Base-by-base conservation (phyloP, 2,113 vertebrate genomes). In the Sander vitreus region DNA sequence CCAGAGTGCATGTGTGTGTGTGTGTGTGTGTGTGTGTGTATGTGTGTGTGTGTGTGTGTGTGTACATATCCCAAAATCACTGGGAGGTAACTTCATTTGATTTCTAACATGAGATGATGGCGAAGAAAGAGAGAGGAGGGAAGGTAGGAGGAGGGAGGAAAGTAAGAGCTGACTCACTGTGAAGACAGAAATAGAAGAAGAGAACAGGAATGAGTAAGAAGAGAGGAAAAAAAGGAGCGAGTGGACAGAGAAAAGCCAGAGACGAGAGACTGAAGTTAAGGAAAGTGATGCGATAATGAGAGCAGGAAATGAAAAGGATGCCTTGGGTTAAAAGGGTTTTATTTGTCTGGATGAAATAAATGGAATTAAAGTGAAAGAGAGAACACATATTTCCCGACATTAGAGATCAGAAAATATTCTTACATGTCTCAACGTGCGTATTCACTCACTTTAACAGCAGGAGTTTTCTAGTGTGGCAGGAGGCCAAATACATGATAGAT, bases 101-200 rank as follows among this genome's bases (percentile, higher is more conserved):
- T 89, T 88, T 83, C 79, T 73, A 75, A 91, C 60, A 59, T 39
- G 1, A 74, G 76, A 83, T 80, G 68, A 83, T 60, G 84, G 81
- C 18, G 21, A 78, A 70, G 85, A 81, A 27, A 45, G 50, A 74
- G 51, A 65, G 39, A 45, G 43, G 43, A 25, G 36, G 62, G n/a
- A 45, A 10, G 36, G 43, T 9, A 43, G 53, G 66, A 73, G 74
- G 43, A 55, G 43, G 59, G 13, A 21, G 27, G 18, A 84, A 54
- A 62, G 80, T 9, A 30, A 85, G 72, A 80, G 89, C 91, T 86
- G 91, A 93, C 80, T 92, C 91, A 90, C 81, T 60, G 30, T 27
- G 73, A 73, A 64, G 87, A 88, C 86, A 81, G 72, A 85, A 91
- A 92, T 73, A 87, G 89, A 85, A 75, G 51, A 55, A 75, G 63